Conservation (phyloP, 2,797 vertebrate genomes). For the Myiotriccus ornatus region DNA sequence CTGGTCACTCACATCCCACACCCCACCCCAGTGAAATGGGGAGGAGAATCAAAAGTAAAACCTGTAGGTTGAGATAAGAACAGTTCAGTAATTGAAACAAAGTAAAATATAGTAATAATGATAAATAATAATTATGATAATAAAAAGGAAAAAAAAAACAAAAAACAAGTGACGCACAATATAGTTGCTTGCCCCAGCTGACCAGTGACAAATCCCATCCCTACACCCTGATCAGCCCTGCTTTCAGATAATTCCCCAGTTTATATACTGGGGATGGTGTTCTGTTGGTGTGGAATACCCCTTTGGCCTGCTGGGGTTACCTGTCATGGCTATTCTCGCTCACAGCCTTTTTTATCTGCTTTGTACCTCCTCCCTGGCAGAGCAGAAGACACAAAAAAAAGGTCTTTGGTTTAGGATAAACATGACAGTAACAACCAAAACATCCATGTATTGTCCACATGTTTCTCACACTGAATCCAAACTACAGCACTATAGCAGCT, state of each 20-base stretch:
- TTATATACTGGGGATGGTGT: neutral
- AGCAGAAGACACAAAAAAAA: neutral
- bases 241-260: neutral
- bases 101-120: neutral
- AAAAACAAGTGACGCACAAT: neutral
- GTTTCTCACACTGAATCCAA: neutral
- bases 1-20: neutral
- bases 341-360: neutral
- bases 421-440: neutral
- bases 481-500: neutral
- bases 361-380: neutral
- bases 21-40: neutral
- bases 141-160: neutral
- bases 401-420: neutral
- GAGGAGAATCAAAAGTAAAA: neutral
- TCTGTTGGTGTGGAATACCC: neutral
- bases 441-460: neutral
- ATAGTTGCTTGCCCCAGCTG: neutral
- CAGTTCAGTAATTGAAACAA: neutral
- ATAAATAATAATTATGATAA: neutral
- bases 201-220: neutral
- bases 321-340: neutral
- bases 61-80: neutral
- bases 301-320: neutral
- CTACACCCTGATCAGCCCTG: accelerated